Evolutionary conservation across 2,113 vertebrate genomes (phyloP), one percentile per base, ranked within the genome.

Genomic region (Petrocephalus microphthalmus): DNA sequence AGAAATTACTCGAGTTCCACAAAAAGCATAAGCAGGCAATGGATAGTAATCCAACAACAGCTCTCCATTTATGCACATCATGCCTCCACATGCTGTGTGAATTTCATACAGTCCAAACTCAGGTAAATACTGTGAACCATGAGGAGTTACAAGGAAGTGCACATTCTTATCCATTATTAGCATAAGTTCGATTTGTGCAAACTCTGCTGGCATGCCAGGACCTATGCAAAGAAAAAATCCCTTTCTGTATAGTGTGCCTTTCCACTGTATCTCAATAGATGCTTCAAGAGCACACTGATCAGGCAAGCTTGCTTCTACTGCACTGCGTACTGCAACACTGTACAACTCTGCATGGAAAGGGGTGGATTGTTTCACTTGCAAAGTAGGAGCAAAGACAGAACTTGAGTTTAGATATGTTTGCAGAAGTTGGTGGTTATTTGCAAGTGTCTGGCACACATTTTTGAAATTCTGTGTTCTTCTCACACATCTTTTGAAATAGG

Each of bases 401-500:
- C 85, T 82, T 5, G 88, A 88, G 47, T 53, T 20, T 13, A 90
- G 49, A 53, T 84, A 86, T 29, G 89, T 49, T 78, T 89, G 91
- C 0, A 89, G 85, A 4, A 90, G 78, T 64, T 91, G 90, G 64
- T 91, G 89, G 8, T 87, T 89, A 25, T 86, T 88, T 53, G 57
- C 85, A 89, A 90, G 87, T 74, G 87, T 90, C 19, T 89, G 84
- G 52, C 84, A 91, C 11, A 90, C 25, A 81, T 90, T 90, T 88
- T 91, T 89, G 52, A 90, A 89, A 25, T 90, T 90, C 25, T 90
- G 78, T 74, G 64, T 81, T 54, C 83, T 89, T 52, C 85, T 33
- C 17, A 88, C 86, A 89, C 87, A 91, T 67, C 86, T 88, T 85
- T 91, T 90, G 13, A 92, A 91, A 51, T 90, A 90, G 2, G 87